Evolutionary conservation across 53 echinoderm and acorn worm genomes (phyloP).

Genomic region (Astropecten irregularis): DNA sequence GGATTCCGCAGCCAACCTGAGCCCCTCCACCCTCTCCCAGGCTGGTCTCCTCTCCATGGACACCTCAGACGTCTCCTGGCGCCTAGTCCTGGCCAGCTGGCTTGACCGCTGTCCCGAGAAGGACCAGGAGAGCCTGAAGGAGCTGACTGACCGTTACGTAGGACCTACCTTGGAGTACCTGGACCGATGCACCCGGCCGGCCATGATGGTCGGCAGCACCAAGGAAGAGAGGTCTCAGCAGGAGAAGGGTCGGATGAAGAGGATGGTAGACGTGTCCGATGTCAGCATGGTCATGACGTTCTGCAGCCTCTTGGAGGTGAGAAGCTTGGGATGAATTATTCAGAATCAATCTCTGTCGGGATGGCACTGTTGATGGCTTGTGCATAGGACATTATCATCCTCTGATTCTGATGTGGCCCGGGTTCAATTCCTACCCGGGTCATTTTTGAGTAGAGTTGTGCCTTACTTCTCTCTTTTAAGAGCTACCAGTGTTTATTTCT

Average conservation of each 20-base stretch:
- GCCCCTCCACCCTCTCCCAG: slow-evolving; percentile 78
- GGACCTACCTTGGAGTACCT: slow-evolving; percentile 77
- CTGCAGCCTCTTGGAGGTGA: slow-evolving; percentile 91
- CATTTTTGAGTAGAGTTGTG: too few relatives aligned
- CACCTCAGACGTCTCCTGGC: slow-evolving; percentile 90
- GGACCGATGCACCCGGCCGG: slow-evolving; percentile 78
- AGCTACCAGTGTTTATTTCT: too few relatives aligned
- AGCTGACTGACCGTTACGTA: slow-evolving; percentile 80
- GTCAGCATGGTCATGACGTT: slow-evolving; percentile 90
- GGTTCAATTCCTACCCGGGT: too few relatives aligned
- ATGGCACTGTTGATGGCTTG: too few relatives aligned
- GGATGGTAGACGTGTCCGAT: slow-evolving; percentile 80
- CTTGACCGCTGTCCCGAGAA: slow-evolving; percentile 69
- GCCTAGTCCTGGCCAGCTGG: slow-evolving; percentile 80
- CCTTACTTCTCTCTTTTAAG: not conserved
- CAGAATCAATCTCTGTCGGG: too few relatives aligned
- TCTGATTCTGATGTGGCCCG: too few relatives aligned
- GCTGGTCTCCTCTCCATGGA: slow-evolving; percentile 94
- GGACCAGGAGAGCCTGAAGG: slow-evolving; percentile 65
- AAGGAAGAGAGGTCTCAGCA: not conserved
- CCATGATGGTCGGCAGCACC: slow-evolving; percentile 73
- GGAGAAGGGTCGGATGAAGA: slow-evolving; percentile 69
- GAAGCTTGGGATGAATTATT: too few relatives aligned
- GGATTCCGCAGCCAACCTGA: slow-evolving; percentile 67
- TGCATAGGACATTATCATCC: too few relatives aligned